These are phyloP conservation scores for Maniola hyperantus DNA, from an alignment of 2,888 invertebrate species.

Conservation along the genomic window DNA sequence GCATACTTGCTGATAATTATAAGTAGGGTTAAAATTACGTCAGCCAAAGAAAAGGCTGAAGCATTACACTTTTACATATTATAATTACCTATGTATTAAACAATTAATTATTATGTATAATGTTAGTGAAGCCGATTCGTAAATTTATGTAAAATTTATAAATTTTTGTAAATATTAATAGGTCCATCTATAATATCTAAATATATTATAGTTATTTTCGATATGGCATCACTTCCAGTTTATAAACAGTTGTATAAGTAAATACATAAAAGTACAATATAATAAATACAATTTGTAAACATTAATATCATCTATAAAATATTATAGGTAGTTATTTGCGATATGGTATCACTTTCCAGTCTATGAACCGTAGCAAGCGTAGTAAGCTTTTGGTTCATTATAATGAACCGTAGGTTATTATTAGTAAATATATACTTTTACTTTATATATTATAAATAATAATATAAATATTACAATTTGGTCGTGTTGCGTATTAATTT, in stretches of 20 bases:
- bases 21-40: conserved; percentile 48
- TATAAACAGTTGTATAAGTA: too few species aligned
- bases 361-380: conserved; percentile 17
- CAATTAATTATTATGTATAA: conserved; percentile 38
- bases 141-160: too few species aligned
- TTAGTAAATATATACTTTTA: conserved; percentile 40
- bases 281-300: conserved; percentile 2
- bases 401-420: conserved; percentile 15
- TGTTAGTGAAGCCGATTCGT: conserved; percentile 23
- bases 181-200: too few species aligned
- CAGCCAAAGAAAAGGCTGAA: conserved; percentile 79
- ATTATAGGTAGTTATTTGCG: background rate
- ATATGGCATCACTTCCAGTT: too few species aligned
- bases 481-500: conserved; percentile 73
- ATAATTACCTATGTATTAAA: conserved; percentile 64
- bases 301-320: background rate
- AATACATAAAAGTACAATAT: background rate
- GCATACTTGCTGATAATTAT: conserved; percentile 72
- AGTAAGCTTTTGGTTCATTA: too few species aligned
- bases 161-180: too few species aligned
- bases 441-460: too few species aligned
- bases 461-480: conserved; percentile 66
- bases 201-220: too few species aligned
- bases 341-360: background rate
- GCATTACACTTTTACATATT: conserved; percentile 75